These are phyloP conservation scores for Labeo catla DNA, from an alignment of 2,113 vertebrate species.

Conservation along the genomic window DNA sequence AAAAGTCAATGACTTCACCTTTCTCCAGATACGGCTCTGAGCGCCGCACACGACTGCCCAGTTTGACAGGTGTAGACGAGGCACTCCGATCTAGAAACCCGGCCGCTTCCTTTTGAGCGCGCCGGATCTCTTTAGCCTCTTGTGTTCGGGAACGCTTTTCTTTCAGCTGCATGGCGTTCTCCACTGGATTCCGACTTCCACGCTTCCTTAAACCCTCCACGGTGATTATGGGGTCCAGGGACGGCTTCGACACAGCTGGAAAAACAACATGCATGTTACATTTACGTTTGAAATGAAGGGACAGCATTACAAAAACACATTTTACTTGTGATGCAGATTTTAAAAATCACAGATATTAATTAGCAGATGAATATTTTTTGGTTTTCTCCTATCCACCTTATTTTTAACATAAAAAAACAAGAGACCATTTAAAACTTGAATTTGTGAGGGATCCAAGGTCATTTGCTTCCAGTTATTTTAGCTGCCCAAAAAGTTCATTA, in stretches of 20 bases:
- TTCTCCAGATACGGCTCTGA: slow-evolving; percentile 87
- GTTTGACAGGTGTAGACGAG: slow-evolving; percentile 87
- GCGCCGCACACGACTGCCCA: slow-evolving; percentile 72
- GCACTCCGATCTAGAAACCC: slow-evolving; percentile 84
- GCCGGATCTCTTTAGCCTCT: slow-evolving; percentile 95
- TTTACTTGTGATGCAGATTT: no score
- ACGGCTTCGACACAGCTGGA: slow-evolving; percentile 77
- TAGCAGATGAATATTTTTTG: no score
- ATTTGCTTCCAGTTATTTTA: no score
- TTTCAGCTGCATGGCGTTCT: slow-evolving; percentile 95
- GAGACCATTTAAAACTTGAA: no score
- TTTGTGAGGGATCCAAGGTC: no score
- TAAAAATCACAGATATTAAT: no score
- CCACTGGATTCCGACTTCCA: slow-evolving; percentile 86
- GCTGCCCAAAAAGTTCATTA: no score
- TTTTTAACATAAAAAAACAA: no score
- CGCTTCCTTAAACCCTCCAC: slow-evolving; percentile 91
- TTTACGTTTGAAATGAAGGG: not conserved
- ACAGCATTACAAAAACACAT: not conserved
- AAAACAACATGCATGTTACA: not conserved
- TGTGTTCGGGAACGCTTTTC: slow-evolving; percentile 95
- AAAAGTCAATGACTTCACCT: slow-evolving; percentile 95
- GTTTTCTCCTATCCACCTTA: no score
- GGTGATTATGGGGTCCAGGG: slow-evolving; percentile 88
- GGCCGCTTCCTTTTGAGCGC: slow-evolving; percentile 92